A percentile compares a stretch with the other conserved stretches of the same genome.
Evolutionary conservation across 2,797 vertebrate genomes (phyloP).

Genomic region (Caiman crocodilus): DNA sequence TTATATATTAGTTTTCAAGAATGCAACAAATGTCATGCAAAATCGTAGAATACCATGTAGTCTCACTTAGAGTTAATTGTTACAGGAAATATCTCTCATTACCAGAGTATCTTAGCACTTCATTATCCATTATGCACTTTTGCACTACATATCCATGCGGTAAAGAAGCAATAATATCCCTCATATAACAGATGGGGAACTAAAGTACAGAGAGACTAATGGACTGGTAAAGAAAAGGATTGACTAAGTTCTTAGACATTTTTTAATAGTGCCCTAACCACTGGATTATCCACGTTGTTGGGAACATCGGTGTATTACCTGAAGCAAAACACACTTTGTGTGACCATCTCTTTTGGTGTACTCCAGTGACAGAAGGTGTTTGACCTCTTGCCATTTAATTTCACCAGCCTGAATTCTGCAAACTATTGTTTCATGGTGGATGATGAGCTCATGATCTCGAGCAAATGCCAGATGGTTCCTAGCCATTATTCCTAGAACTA

Average conservation of each 20-base stretch:
- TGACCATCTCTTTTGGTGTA: neutral
- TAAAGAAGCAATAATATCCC: neutral
- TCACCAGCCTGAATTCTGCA: neutral
- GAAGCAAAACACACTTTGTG: neutral
- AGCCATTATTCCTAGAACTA: accelerated
- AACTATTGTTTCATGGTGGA: neutral
- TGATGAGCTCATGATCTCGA: neutral
- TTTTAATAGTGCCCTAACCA: neutral
- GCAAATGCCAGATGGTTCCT: neutral
- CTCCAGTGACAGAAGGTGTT: neutral
- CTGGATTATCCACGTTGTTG: neutral
- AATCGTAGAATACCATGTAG: accelerated
- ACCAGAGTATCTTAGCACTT: neutral
- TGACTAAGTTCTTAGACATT: neutral
- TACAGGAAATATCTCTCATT: neutral
- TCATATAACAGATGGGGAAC: neutral
- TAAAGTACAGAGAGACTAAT: neutral
- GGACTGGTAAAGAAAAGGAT: neutral
- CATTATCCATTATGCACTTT: neutral
- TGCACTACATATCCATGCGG: neutral
- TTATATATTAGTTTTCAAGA: neutral
- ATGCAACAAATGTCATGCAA: neutral
- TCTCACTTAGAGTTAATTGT: neutral
- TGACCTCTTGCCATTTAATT: too few species aligned
- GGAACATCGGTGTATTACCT: neutral